Base-by-base conservation (phyloP, 2,113 vertebrate genomes). In the Platysteira castanea region DNA sequence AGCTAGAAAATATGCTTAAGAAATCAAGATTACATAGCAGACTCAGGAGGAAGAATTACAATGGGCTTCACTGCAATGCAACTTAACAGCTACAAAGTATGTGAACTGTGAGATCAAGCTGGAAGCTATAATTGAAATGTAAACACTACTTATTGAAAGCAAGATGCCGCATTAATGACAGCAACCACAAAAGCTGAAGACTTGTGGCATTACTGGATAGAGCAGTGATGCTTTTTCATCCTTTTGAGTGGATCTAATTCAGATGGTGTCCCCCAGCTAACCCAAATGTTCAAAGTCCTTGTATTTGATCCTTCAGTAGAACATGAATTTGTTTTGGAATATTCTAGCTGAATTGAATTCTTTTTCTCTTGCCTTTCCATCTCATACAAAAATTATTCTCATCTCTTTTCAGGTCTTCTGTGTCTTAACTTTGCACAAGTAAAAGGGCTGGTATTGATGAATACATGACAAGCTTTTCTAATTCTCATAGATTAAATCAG, bases 1-100 rank as follows among this genome's bases (percentile, higher is more conserved):
- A 93, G 42, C 63, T 85, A 53, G 37, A 89, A 94, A 97, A 95
- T 90, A 90, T 19, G 67, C 73, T 95, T 94, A 83, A 82, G 78
- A 94, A 94, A 91, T 85, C 57, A 52, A 80, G 65, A 77, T 96
- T 97, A 93, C 63, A 77, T 89, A 81, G 90, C 73, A 95, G 82
- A 64, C 37, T 82, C 37, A 50, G 69, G 81, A 80, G 22, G 30
- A 78, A 92, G 95, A 95, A 77, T 94, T 90, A 65, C 88, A 94
- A 84, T 44, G 49, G n/a, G 71, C 22, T 97, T 95, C 53, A 59
- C 64, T 77, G 64, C 63, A 87, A 70, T 19, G 78, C 80, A 94
- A 80, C 50, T 74, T 60, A 76, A 90, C 37, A 93, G 50, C 63
- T 80, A 82, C 39, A 63, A 80, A 93, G 89, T 73, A 47, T 4